A percentile compares a stretch with the other conserved stretches of the same genome.
These are phyloP conservation scores for Cricetomys ansorgei DNA, from an alignment of 2,113 vertebrate species.

Conservation along the genomic window DNA sequence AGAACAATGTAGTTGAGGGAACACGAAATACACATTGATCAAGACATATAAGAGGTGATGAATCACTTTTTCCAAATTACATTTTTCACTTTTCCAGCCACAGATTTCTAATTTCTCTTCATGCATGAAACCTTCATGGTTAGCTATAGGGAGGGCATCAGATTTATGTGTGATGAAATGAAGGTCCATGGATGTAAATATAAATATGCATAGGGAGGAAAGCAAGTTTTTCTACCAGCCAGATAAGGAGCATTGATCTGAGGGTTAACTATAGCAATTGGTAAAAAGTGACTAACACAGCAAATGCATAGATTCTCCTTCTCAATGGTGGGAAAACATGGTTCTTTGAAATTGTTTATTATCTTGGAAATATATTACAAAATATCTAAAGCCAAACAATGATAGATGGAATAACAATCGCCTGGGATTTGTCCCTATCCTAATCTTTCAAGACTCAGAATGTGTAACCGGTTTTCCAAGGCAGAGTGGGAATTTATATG, in stretches of 20 bases:
- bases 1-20: background rate
- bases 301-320: background rate
- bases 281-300: background rate
- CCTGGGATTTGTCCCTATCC: background rate
- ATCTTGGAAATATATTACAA: background rate
- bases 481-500: background rate
- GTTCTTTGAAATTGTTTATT: background rate
- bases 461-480: background rate
- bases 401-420: background rate
- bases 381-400: background rate
- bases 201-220: background rate
- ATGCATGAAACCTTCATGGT: background rate
- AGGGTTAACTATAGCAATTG: background rate
- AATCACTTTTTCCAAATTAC: background rate
- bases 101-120: background rate
- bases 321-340: background rate
- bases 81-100: background rate
- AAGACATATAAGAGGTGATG: background rate
- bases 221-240: background rate
- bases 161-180: background rate
- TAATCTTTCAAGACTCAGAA: background rate
- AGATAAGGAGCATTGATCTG: background rate
- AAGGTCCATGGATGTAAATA: background rate
- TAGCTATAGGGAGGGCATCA: background rate
- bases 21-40: background rate